A percentile compares a stretch with the other conserved stretches of the same genome.
phyloP scores from a whole-genome alignment of 2,797 vertebrate genomes.

The Hoplostethus mediterraneus region DNA sequence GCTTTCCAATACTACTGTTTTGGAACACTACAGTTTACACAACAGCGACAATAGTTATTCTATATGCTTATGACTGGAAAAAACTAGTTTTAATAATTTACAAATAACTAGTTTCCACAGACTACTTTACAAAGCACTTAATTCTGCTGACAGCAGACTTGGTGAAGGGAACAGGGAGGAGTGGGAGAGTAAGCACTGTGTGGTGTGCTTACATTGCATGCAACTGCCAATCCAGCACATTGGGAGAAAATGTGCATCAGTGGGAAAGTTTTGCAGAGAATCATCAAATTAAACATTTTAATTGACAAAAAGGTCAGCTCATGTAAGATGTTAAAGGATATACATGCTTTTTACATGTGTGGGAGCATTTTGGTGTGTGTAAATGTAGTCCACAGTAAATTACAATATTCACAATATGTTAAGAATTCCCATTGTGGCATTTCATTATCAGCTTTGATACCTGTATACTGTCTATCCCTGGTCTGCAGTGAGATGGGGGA shows the following conservation, averaged over 20 bases:
- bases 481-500: slow-evolving; percentile 21
- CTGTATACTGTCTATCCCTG: neutral
- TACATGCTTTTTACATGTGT: neutral
- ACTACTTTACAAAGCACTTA: neutral
- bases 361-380: neutral
- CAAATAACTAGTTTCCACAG: neutral
- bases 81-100: too few species aligned
- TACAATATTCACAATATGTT: neutral
- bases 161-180: neutral
- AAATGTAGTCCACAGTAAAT: neutral
- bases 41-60: neutral
- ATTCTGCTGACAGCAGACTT: neutral
- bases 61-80: too few species aligned
- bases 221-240: neutral
- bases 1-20: neutral
- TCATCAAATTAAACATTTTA: neutral
- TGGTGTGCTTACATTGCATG: neutral
- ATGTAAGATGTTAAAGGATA: too few species aligned
- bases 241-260: neutral
- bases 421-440: neutral
- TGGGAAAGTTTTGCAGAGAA: neutral
- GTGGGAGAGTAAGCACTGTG: neutral
- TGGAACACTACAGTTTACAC: neutral
- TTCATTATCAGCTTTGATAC: slow-evolving; percentile 20
- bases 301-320: neutral